These are phyloP conservation scores for Solenopsis invicta DNA, from an alignment of 1,140 invertebrate genomes.

Conservation along the genomic window DNA sequence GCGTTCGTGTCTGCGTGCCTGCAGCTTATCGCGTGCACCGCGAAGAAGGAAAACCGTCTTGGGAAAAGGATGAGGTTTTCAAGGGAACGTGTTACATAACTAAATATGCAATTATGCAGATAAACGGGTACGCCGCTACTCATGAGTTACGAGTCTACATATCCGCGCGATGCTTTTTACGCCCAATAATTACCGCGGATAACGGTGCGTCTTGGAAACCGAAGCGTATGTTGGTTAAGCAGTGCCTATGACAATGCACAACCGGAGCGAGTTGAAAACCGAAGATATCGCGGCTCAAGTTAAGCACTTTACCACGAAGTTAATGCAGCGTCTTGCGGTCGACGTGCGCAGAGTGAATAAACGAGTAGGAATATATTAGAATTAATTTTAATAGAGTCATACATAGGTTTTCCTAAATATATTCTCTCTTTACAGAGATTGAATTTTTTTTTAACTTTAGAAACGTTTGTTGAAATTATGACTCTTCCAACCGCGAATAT, in stretches of 20 bases:
- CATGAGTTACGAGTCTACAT: conserved; percentile 27
- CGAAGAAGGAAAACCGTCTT: not conserved
- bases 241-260: conserved; percentile 39
- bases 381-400: not conserved
- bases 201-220: conserved; percentile 26
- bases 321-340: not conserved
- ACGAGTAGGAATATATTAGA: conserved; percentile 5
- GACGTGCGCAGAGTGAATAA: not conserved
- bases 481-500: not conserved
- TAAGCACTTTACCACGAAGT: not conserved
- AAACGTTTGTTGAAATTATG: not conserved
- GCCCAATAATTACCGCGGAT: conserved; percentile 12
- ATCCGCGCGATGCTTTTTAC: conserved; percentile 30
- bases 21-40: conserved; percentile 13
- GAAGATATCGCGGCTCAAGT: not conserved
- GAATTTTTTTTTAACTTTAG: not conserved
- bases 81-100: conserved; percentile 42
- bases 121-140: conserved; percentile 11
- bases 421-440: not conserved
- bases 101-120: conserved; percentile 41
- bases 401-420: not conserved
- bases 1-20: not conserved
- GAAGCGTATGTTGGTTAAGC: conserved; percentile 4
- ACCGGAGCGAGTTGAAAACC: not conserved
- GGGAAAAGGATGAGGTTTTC: conserved; percentile 17